These are phyloP conservation scores for Eristalis tenax DNA, from an alignment of 2,888 invertebrate genomes.

Conservation along the genomic window DNA sequence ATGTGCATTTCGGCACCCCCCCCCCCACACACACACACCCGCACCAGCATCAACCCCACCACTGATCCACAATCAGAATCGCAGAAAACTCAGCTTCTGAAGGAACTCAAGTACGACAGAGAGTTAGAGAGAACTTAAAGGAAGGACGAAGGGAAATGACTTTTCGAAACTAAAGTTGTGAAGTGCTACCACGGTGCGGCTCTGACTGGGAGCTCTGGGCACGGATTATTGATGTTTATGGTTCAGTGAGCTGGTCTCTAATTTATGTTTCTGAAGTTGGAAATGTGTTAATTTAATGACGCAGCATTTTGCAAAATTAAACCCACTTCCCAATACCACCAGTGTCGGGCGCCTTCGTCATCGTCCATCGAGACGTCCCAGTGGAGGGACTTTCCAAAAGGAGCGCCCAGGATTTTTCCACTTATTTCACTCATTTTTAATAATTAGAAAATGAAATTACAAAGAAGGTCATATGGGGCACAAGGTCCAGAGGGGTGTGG, in stretches of 20 bases:
- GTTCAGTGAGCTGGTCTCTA: slow-evolving; percentile 25
- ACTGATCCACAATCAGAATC: background rate
- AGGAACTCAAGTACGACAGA: background rate
- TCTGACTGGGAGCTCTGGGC: background rate
- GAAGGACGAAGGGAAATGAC: slow-evolving; percentile 12
- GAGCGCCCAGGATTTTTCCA: background rate
- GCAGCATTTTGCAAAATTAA: slow-evolving; percentile 16
- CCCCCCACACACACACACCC: background rate
- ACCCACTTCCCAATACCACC: background rate
- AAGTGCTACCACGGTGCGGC: slow-evolving; percentile 1
- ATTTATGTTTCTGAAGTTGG: slow-evolving; percentile 26
- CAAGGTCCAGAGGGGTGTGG: background rate
- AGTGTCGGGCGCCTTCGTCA: too few species aligned
- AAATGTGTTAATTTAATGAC: slow-evolving; percentile 29
- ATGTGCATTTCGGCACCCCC: slow-evolving; percentile 17
- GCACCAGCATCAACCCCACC: background rate
- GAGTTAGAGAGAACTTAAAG: background rate
- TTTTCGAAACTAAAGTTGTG: slow-evolving; percentile 25
- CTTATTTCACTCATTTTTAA: background rate
- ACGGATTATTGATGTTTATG: slow-evolving; percentile 32
- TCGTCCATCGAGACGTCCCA: background rate
- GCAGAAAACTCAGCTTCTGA: background rate
- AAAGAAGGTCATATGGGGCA: slow-evolving; percentile 7
- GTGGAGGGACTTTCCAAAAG: background rate
- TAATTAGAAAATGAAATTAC: slow-evolving; percentile 6